Evolutionary conservation across 2,113 vertebrate genomes (phyloP), one percentile per base, ranked within the genome.

Genomic region (Megaptera novaeangliae): DNA sequence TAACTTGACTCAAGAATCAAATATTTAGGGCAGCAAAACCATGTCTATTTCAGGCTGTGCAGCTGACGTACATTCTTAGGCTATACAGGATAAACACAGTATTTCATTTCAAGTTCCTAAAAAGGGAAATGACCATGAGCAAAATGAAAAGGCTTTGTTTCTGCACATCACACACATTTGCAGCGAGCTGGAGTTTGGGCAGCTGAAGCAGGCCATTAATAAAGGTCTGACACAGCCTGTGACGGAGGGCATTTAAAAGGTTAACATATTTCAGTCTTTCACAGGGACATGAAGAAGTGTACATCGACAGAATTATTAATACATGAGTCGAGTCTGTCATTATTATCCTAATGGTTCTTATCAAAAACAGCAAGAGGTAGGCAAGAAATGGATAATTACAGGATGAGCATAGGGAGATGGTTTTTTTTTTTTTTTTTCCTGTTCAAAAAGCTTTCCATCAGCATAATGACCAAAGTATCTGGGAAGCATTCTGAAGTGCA

Each of bases 361-460:
- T 98, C 97, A 98, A 95, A 97, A 94, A 46, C 97, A 97, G 98
- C 96, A 97, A 97, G 98, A 97, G 93, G 78, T 59, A 95, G 90
- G 86, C 94, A 97, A 98, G 94, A 52, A 96, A 88, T 96, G 25
- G 95, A 34, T 98, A 98, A 98, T 97, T 96, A 68, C 27, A 83
- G n/a, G 81, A 81, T 10, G 95, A 82, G 27, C 89, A n/a, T 49
- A 44, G 95, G 5, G 95, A 97, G 75, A 83, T 63, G 55, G 83
- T 82, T 81, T 96, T 66, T 63, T 91, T 41, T n/a, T 23, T 27
- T 46, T 74, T 74, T 91, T 66, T n/a, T 20, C 3, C 34, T 64
- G 63, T 44, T 14, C 57, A 81, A 92, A 95, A 96, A 96, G 97
- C 94, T 72, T 94, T 97, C 59, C 41, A 39, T 97, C 95, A 95